phyloP scores from a whole-genome alignment of 2,113 vertebrate genomes.

The Osmerus mordax region DNA sequence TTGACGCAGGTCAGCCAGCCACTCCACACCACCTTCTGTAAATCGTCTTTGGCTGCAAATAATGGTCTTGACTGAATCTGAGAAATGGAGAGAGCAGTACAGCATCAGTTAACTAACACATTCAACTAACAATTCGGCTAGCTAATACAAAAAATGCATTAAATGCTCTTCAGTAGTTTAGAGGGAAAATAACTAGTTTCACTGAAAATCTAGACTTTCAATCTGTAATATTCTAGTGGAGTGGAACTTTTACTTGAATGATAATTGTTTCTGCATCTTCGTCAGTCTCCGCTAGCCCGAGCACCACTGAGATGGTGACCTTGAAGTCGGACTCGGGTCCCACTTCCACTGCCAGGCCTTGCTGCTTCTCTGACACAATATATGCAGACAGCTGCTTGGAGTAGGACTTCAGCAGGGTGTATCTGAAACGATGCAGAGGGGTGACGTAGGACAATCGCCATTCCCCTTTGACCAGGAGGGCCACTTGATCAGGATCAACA shows the following conservation, averaged over 20 bases:
- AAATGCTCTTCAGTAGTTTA: too few species aligned
- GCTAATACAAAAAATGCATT: background rate
- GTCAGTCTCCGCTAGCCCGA: constrained; percentile 69
- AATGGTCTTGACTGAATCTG: constrained; percentile 73
- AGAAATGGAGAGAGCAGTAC: background rate
- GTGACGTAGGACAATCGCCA: constrained; percentile 89
- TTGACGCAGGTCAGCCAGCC: constrained; percentile 84
- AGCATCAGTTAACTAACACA: too few species aligned
- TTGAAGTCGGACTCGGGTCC: constrained; percentile 69
- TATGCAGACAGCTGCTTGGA: constrained; percentile 76
- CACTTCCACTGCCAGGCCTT: constrained; percentile 77
- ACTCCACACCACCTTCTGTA: constrained; percentile 77
- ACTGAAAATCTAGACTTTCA: too few species aligned
- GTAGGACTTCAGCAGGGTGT: constrained; percentile 74
- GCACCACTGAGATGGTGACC: constrained; percentile 73
- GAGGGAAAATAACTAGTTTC: too few species aligned
- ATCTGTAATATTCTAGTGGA: too few species aligned
- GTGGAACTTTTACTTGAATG: constrained; percentile 75
- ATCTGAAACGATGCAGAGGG: constrained; percentile 81
- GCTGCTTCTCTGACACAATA: constrained; percentile 81
- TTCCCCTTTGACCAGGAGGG: constrained; percentile 75
- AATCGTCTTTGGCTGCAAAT: constrained; percentile 52
- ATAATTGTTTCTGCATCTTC: constrained; percentile 78
- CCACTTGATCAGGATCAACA: constrained; percentile 63
- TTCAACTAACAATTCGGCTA: background rate